Conservation (phyloP, 1,140 invertebrate genomes). For the Protaetia brevitarsis region DNA sequence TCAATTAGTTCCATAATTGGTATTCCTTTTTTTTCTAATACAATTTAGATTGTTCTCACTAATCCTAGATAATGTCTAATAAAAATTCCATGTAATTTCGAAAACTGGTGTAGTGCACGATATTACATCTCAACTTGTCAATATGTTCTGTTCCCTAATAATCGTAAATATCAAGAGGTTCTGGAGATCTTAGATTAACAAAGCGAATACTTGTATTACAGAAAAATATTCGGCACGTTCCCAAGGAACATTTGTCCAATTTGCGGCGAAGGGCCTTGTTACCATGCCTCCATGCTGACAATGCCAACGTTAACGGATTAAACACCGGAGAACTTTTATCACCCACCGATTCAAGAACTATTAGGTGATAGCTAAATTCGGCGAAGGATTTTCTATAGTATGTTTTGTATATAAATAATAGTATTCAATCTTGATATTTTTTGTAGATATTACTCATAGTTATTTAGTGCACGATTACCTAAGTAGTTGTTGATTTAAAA, state of each 20-base stretch:
- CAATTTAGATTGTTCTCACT: conserved; percentile 13
- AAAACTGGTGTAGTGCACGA: conserved; percentile 22
- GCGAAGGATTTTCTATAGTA: no score
- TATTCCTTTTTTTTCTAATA: no score
- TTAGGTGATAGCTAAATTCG: not conserved
- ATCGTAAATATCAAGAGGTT: not conserved
- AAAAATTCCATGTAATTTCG: conserved; percentile 26
- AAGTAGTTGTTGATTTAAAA: no score
- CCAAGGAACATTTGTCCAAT: conserved; percentile 37
- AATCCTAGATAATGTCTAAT: not conserved
- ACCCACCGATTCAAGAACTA: not conserved
- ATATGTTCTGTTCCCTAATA: no score
- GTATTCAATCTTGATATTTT: no score
- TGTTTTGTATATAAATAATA: not conserved
- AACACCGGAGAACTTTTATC: not conserved
- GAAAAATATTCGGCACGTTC: conserved; percentile 41
- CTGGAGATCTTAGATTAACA: not conserved
- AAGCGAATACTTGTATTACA: conserved; percentile 27
- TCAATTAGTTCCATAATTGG: conserved; percentile 3
- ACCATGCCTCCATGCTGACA: conserved; percentile 27
- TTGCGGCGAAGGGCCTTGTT: conserved; percentile 39
- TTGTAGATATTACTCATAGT: no score
- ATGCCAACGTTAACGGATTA: not conserved
- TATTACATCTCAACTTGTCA: conserved; percentile 22
- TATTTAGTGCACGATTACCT: no score